Percentiles rank a stretch among this genome's conserved stretches.
phyloP scores from a whole-genome alignment of 2,113 vertebrate genomes.

The Dicerorhinus sumatrensis region DNA sequence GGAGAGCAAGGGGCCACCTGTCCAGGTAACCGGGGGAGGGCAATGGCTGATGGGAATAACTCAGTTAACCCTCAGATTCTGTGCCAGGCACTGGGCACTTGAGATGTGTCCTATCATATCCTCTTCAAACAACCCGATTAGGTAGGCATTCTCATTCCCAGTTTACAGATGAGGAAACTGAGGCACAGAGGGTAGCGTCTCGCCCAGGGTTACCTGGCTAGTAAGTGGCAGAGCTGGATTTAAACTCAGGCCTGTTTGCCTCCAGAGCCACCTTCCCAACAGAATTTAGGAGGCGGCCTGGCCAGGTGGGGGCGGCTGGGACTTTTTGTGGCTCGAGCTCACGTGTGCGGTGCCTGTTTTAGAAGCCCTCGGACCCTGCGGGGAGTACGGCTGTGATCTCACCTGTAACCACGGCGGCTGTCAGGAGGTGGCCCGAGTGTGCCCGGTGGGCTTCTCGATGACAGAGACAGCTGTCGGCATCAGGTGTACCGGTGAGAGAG shows the following conservation, averaged over 20 bases:
- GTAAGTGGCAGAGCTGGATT: neutral
- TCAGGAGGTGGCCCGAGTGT: slow-evolving; percentile 89
- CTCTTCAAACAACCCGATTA: neutral
- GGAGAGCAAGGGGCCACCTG: slow-evolving; percentile 89
- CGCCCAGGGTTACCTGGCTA: neutral
- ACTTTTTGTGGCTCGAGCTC: fast-evolving
- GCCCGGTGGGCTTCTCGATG: slow-evolving; percentile 90
- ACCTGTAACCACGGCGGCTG: slow-evolving; percentile 89
- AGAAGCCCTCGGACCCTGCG: slow-evolving; percentile 78
- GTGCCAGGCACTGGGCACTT: neutral
- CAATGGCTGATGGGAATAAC: neutral
- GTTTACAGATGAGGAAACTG: neutral
- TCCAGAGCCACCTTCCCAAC: neutral
- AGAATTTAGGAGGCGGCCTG: neutral
- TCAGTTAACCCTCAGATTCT: neutral
- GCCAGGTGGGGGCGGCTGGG: fast-evolving
- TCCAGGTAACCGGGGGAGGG: slow-evolving; percentile 84
- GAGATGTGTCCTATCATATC: neutral
- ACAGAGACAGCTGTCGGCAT: slow-evolving; percentile 87
- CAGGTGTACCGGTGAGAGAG: slow-evolving; percentile 86
- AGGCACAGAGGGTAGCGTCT: neutral
- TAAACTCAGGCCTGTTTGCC: neutral
- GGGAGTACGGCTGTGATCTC: slow-evolving; percentile 90
- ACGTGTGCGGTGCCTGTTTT: fast-evolving
- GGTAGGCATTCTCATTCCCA: neutral